Percentiles rank a stretch among this genome's conserved stretches.
Evolutionary conservation across 2,888 invertebrate species (phyloP).

Genomic region (Cetonia aurata): DNA sequence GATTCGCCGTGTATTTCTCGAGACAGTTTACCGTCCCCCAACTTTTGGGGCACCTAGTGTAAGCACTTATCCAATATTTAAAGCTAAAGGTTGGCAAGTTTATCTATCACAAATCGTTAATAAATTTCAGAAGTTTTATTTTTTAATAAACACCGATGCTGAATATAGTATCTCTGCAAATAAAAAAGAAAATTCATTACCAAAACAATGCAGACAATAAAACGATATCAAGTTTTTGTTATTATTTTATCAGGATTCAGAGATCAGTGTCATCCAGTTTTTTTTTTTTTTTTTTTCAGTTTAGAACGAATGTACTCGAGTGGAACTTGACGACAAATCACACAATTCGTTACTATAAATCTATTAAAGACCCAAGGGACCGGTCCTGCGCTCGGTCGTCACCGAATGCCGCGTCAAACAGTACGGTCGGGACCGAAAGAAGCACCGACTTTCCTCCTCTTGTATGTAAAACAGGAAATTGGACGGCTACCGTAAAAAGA

Average conservation of each 20-base stretch:
- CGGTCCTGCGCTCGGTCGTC: constrained; percentile 54
- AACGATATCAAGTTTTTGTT: constrained; percentile 12
- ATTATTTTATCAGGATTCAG: constrained; percentile 47
- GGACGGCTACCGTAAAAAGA: constrained; percentile 45
- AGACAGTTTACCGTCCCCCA: no score
- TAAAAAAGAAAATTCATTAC: no score
- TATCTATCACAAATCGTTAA: no score
- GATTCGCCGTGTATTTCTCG: no score
- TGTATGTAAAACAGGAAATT: constrained; percentile 61
- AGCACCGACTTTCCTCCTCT: constrained; percentile 49
- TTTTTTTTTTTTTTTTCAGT: no score
- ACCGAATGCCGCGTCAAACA: constrained; percentile 58
- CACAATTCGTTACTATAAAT: constrained; percentile 65
- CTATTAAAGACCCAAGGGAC: constrained; percentile 57
- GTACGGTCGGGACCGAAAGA: constrained; percentile 12
- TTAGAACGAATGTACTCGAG: constrained; percentile 56
- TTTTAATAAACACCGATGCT: no score
- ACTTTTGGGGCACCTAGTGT: no score
- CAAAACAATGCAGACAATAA: neutral
- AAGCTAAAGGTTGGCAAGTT: no score
- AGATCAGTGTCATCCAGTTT: constrained; percentile 50
- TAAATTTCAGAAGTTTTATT: no score
- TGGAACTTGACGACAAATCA: constrained; percentile 63
- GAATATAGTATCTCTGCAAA: no score
- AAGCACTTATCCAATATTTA: no score